phyloP scores from a whole-genome alignment of 2,113 vertebrate species.

The Periophthalmodon schlosseri region DNA sequence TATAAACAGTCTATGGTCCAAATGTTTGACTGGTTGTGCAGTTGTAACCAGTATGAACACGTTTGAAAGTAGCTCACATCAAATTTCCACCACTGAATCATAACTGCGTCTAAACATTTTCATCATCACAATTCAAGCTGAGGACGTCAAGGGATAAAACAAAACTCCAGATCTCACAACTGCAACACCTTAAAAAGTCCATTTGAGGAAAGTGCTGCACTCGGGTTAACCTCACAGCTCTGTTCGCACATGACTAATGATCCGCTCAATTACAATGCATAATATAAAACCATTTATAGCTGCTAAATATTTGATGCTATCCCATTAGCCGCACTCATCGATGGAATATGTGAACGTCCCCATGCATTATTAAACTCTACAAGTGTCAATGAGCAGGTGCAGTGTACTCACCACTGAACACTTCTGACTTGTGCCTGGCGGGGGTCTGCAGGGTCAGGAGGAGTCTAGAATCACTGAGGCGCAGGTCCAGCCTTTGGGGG shows the following conservation, averaged over 20 bases:
- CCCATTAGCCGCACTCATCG: conserved; percentile 1
- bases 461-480: conserved; percentile 79
- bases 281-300: conserved; percentile 7
- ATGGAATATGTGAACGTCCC: neutral
- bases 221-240: neutral
- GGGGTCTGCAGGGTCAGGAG: conserved; percentile 80
- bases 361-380: neutral
- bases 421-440: conserved; percentile 75
- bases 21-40: no score
- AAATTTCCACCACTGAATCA: no score
- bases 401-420: conserved; percentile 80
- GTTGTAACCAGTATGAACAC: no score
- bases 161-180: neutral
- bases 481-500: conserved; percentile 81
- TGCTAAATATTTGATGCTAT: neutral
- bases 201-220: conserved; percentile 4
- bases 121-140: neutral
- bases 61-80: no score
- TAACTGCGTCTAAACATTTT: no score
- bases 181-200: neutral
- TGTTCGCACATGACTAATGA: neutral
- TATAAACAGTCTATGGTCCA: no score
- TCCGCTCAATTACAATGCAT: conserved; percentile 7
- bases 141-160: neutral
- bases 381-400: neutral